Percentiles rank a stretch among this genome's conserved stretches.
phyloP scores from a whole-genome alignment of 2,797 vertebrate genomes.

The Sphenodon punctatus region DNA sequence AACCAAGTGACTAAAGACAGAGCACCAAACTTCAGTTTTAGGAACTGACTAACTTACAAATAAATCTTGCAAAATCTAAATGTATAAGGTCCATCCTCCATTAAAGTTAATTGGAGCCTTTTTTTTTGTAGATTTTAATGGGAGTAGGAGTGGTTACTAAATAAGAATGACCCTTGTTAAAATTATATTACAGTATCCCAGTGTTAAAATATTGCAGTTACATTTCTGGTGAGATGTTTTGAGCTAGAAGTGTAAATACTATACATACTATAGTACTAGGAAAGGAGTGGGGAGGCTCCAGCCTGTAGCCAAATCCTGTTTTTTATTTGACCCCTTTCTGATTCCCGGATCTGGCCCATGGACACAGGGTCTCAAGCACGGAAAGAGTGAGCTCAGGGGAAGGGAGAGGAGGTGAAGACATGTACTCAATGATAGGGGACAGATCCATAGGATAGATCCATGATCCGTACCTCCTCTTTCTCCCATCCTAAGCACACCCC shows the following conservation, averaged over 20 bases:
- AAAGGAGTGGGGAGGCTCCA: no score
- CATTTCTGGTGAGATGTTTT: neutral
- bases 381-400: no score
- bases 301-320: no score
- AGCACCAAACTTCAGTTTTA: neutral
- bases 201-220: neutral
- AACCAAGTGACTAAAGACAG: neutral
- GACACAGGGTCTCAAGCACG: no score
- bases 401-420: no score
- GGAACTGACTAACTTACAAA: neutral
- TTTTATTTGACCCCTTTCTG: no score
- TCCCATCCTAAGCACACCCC: no score
- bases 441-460: no score
- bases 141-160: neutral
- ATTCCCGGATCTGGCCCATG: no score
- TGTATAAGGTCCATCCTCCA: neutral
- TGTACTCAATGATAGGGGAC: no score
- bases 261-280: no score
- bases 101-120: neutral
- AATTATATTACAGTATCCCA: neutral
- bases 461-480: no score
- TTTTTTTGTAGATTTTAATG: neutral
- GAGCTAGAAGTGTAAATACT: constrained; percentile 17
- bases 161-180: neutral
- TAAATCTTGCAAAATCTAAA: neutral